These are phyloP conservation scores for Hyphantria cunea DNA, from an alignment of 1,140 invertebrate species.

Conservation along the genomic window DNA sequence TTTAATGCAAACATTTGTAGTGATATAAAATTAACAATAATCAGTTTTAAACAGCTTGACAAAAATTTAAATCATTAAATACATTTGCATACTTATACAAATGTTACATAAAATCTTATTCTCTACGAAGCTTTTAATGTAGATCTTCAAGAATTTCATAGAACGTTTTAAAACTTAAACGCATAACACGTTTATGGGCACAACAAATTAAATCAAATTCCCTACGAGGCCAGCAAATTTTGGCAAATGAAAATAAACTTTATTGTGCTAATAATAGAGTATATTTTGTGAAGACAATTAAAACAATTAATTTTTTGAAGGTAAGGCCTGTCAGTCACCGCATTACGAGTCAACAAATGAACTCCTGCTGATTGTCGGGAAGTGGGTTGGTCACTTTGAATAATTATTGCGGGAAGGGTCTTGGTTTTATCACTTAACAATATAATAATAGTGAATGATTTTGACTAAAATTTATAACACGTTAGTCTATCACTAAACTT, in stretches of 20 bases:
- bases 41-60: background rate
- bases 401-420: slow-evolving; percentile 6
- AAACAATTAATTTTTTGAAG: slow-evolving; percentile 25
- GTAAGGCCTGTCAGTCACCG: slow-evolving; percentile 12
- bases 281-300: slow-evolving; percentile 1
- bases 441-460: too few species aligned
- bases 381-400: slow-evolving; percentile 25
- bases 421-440: too few species aligned
- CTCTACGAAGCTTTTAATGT: slow-evolving; percentile 8
- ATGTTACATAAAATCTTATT: background rate
- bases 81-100: background rate
- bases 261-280: background rate
- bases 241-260: slow-evolving; percentile 1
- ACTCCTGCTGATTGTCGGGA: slow-evolving; percentile 15
- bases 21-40: too few species aligned
- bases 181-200: slow-evolving; percentile 18
- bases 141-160: slow-evolving; percentile 6
- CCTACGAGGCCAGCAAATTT: background rate
- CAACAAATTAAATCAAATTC: slow-evolving; percentile 16
- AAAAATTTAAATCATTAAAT: too few species aligned
- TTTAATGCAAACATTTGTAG: too few species aligned
- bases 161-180: slow-evolving; percentile 26
- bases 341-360: slow-evolving; percentile 13
- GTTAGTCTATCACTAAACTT: too few species aligned
- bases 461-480: too few species aligned